Evolutionary conservation across 2,113 vertebrate species (phyloP).

Genomic region (Tenebrosternarchus preto): DNA sequence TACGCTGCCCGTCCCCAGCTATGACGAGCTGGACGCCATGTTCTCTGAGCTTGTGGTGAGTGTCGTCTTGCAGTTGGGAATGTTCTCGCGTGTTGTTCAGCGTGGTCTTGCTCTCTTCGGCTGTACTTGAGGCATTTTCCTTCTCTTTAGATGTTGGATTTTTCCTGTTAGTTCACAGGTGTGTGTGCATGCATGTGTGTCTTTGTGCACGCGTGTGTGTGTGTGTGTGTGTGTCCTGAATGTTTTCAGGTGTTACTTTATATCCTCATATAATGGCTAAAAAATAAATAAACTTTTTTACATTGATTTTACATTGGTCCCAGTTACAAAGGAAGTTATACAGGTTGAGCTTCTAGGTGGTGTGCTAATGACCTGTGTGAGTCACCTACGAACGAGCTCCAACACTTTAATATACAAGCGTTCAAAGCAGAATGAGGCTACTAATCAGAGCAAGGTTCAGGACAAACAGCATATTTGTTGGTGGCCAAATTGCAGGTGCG

Average conservation of each 20-base stretch:
- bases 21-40: conserved; percentile 92
- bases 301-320: neutral
- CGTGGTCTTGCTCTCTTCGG: neutral
- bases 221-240: neutral
- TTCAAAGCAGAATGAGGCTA: neutral
- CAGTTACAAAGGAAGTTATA: neutral
- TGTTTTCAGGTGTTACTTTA: conserved; percentile 3
- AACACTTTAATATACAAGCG: neutral
- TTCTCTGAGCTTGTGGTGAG: conserved; percentile 96
- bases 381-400: neutral
- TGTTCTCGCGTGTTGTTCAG: neutral
- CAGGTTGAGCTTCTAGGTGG: neutral
- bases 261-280: neutral
- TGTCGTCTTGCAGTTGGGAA: conserved; percentile 3
- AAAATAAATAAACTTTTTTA: neutral
- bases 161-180: neutral
- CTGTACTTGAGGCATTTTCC: neutral
- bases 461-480: neutral
- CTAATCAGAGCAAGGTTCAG: neutral
- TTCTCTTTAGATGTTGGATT: neutral
- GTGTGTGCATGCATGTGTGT: neutral
- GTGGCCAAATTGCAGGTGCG: neutral
- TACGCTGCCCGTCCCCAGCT: conserved; percentile 85
- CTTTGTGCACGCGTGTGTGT: neutral
- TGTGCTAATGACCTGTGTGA: neutral